These are phyloP conservation scores for Pachyseris speciosa DNA, from an alignment of 64 coral and sea anemone genomes.

Conservation along the genomic window DNA sequence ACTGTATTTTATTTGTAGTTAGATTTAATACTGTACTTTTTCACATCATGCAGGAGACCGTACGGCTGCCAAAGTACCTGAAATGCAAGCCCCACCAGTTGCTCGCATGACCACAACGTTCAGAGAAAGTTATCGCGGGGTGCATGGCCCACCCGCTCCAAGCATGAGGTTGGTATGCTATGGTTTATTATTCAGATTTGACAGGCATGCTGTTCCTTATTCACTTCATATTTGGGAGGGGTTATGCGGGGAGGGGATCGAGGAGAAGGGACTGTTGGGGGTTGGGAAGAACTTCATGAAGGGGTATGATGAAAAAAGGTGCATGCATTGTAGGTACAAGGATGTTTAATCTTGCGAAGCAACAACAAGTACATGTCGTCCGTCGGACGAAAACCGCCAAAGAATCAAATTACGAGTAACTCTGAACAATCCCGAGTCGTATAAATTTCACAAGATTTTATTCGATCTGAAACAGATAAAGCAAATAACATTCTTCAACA, in stretches of 20 bases:
- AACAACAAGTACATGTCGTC: no score
- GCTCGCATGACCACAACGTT: constrained; percentile 62
- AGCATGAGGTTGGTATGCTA: constrained; percentile 6
- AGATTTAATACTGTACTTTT: neutral
- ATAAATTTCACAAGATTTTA: neutral
- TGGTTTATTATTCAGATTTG: neutral
- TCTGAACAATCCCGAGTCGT: neutral
- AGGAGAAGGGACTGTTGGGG: no score
- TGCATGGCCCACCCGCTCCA: neutral
- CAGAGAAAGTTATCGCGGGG: constrained; percentile 19
- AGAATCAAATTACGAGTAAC: neutral
- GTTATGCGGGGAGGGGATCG: no score
- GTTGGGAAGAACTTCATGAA: no score
- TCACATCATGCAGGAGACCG: neutral
- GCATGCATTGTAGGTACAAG: no score
- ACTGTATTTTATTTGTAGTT: no score
- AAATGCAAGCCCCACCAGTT: constrained; percentile 1
- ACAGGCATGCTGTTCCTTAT: no score
- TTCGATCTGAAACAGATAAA: neutral
- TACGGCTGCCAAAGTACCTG: neutral
- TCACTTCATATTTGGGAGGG: no score
- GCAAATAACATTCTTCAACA: neutral
- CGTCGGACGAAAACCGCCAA: neutral
- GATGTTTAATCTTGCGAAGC: no score
- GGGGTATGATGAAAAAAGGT: no score